A percentile compares a stretch with the other conserved stretches of the same genome.
Evolutionary conservation across 1,140 invertebrate genomes (phyloP).

Genomic region (Oryctes rhinoceros): DNA sequence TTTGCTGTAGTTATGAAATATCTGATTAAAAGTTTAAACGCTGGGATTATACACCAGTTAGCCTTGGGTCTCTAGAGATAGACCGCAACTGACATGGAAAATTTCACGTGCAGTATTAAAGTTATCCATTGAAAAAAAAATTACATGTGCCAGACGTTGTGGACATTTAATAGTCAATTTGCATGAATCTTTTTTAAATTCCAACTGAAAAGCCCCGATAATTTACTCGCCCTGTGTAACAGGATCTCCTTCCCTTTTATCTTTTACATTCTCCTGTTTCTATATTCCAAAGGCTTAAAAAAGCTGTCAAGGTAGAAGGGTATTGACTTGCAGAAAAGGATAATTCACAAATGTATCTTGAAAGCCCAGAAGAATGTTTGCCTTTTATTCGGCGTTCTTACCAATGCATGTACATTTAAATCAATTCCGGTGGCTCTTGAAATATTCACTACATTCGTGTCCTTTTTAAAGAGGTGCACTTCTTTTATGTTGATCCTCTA

Average conservation of each 20-base stretch:
- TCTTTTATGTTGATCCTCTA: conserved; percentile 3
- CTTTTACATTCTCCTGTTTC: background rate
- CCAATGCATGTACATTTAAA: background rate
- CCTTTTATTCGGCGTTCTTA: conserved; percentile 9
- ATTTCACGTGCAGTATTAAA: too few relatives aligned
- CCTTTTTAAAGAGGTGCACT: background rate
- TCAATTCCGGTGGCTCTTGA: conserved; percentile 1
- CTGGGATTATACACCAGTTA: too few relatives aligned
- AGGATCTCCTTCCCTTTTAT: background rate
- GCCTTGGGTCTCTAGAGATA: too few relatives aligned
- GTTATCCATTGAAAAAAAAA: too few relatives aligned
- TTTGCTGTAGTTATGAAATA: too few relatives aligned
- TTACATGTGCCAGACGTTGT: too few relatives aligned
- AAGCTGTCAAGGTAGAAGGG: conserved; percentile 6
- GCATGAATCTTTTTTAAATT: too few relatives aligned
- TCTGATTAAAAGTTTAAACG: too few relatives aligned
- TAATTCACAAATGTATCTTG: conserved; percentile 15
- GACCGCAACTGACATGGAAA: too few relatives aligned
- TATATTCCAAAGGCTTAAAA: background rate
- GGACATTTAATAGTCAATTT: too few relatives aligned
- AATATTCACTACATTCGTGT: background rate
- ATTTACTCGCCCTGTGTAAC: too few relatives aligned
- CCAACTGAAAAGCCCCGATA: too few relatives aligned
- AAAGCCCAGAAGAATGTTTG: conserved; percentile 3
- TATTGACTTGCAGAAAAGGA: conserved; percentile 13